Conservation (phyloP, 1,140 invertebrate species). For the Neotoxoptera formosana region DNA sequence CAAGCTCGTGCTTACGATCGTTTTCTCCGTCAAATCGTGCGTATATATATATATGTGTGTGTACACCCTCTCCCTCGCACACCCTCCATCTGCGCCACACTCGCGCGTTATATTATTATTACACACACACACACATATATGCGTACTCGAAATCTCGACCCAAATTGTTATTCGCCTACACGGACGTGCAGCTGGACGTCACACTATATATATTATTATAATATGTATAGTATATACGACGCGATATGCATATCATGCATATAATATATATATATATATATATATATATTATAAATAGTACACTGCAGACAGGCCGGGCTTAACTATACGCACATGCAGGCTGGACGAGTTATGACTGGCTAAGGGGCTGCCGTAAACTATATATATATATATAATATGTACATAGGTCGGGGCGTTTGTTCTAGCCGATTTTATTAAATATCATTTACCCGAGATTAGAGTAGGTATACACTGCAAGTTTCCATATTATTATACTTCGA, state of each 20-base stretch:
- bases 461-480: not conserved
- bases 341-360: not conserved
- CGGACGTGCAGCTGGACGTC: not conserved
- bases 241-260: not conserved
- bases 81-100: not conserved
- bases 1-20: not conserved
- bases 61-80: not conserved
- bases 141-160: not conserved
- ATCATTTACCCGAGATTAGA: not conserved
- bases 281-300: not conserved
- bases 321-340: not conserved
- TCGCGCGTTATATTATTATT: not conserved
- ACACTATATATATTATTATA: not conserved
- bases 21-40: constrained; percentile 23
- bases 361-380: not conserved
- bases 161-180: not conserved
- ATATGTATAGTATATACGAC: not conserved
- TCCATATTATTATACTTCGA: not conserved
- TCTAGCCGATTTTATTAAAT: not conserved
- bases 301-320: not conserved
- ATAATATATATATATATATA: not conserved
- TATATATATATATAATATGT: no score
- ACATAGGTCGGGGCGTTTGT: not conserved
- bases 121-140: not conserved
- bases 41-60: not conserved